Conservation (phyloP, 2,888 invertebrate genomes). For the Brenthis hecate region DNA sequence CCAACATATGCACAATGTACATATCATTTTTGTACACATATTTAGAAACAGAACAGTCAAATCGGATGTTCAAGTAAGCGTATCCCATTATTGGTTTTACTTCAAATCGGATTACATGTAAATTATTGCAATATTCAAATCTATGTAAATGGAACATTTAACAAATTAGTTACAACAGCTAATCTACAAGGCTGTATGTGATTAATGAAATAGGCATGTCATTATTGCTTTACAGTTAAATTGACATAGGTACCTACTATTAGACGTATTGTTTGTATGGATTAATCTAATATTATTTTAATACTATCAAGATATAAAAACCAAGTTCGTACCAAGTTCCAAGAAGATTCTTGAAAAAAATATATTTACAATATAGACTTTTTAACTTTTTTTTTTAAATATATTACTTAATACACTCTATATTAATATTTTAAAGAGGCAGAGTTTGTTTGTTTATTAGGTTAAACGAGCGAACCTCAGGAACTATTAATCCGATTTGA, state of each 20-base stretch:
- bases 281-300: not conserved
- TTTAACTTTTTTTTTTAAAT: no score
- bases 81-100: conserved; percentile 3
- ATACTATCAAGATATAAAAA: no score
- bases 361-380: no score
- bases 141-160: conserved; percentile 24
- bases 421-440: no score
- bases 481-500: no score
- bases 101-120: conserved; percentile 12
- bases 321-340: no score
- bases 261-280: not conserved
- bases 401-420: no score
- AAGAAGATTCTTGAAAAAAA: no score
- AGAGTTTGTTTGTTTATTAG: no score
- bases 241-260: not conserved
- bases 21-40: not conserved
- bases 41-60: not conserved
- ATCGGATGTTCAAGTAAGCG: conserved; percentile 9
- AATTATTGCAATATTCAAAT: conserved; percentile 24
- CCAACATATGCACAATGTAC: no score
- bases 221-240: conserved; percentile 5
- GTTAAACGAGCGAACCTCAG: no score
- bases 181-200: conserved; percentile 6
- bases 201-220: conserved; percentile 13
- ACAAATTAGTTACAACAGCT: conserved; percentile 28